Conservation (phyloP, 1,140 invertebrate species). For the Muscidifurax raptorellus region DNA sequence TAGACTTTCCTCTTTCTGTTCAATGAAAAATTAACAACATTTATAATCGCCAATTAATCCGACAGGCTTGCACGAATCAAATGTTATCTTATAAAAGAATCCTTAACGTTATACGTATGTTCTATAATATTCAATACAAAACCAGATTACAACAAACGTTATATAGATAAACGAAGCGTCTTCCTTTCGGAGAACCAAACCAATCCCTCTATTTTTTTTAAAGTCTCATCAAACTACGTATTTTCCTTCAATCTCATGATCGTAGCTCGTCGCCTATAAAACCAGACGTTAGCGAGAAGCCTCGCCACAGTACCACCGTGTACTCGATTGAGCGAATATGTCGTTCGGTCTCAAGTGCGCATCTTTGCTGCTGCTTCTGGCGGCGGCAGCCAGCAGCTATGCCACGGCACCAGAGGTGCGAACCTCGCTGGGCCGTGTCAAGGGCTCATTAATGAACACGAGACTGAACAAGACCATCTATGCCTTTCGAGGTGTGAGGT, state of each 20-base stretch:
- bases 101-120: not conserved
- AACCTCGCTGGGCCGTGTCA: conserved; percentile 69
- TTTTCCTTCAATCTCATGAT: not conserved
- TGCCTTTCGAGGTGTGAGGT: conserved; percentile 82
- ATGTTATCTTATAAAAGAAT: not conserved
- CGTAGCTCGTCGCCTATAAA: not conserved
- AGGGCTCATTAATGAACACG: conserved; percentile 66
- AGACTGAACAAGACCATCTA: conserved; percentile 77
- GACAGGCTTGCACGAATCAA: too few species aligned
- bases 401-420: not conserved
- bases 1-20: not conserved
- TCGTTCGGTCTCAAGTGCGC: not conserved
- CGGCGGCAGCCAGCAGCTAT: conserved; percentile 4
- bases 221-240: not conserved
- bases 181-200: not conserved
- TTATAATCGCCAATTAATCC: too few species aligned
- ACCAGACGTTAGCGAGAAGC: not conserved
- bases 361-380: not conserved
- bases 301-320: not conserved
- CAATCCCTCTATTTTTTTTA: not conserved
- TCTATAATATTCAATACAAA: not conserved
- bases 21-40: not conserved
- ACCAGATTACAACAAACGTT: not conserved
- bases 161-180: not conserved
- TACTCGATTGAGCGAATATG: not conserved